Percentiles rank a stretch among this genome's conserved stretches.
These are phyloP conservation scores for Pycnonotus jocosus DNA, from an alignment of 2,113 vertebrate species.

Conservation along the genomic window DNA sequence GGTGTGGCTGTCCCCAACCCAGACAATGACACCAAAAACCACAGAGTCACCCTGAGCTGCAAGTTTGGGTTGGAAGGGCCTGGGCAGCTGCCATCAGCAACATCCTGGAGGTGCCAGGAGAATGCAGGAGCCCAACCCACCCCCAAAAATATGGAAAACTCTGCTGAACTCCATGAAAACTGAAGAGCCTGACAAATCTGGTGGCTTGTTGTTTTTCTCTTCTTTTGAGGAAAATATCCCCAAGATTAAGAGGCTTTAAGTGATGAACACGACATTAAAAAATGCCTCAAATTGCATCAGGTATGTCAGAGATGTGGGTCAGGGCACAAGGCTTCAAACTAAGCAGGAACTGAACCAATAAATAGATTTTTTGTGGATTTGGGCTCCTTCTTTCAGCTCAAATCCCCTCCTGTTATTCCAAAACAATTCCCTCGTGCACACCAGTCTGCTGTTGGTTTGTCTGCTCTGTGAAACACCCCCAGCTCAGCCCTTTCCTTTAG, in stretches of 20 bases:
- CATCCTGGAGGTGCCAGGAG: not conserved
- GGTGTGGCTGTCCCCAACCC: not conserved
- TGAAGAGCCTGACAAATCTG: not conserved
- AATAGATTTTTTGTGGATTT: not conserved
- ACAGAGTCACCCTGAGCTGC: not conserved
- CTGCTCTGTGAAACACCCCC: not conserved
- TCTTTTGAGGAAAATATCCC: not conserved
- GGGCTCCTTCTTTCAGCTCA: not conserved
- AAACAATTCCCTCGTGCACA: not conserved
- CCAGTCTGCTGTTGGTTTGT: not conserved
- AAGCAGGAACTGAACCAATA: not conserved
- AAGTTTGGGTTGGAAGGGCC: not conserved
- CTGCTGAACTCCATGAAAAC: not conserved
- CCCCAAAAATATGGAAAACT: not conserved
- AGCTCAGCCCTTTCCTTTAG: not conserved
- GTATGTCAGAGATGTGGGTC: not conserved
- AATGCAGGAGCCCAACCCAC: not conserved
- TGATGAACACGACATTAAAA: not conserved
- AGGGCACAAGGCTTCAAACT: not conserved
- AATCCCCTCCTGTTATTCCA: not conserved
- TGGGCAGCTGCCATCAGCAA: not conserved
- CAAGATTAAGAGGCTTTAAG: not conserved
- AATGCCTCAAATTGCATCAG: not conserved
- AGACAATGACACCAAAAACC: fast-evolving
- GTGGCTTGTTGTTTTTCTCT: not conserved